A percentile compares a stretch with the other conserved stretches of the same genome.
Evolutionary conservation across 2,888 invertebrate species (phyloP).

Genomic region (Nephrotoma flavescens): DNA sequence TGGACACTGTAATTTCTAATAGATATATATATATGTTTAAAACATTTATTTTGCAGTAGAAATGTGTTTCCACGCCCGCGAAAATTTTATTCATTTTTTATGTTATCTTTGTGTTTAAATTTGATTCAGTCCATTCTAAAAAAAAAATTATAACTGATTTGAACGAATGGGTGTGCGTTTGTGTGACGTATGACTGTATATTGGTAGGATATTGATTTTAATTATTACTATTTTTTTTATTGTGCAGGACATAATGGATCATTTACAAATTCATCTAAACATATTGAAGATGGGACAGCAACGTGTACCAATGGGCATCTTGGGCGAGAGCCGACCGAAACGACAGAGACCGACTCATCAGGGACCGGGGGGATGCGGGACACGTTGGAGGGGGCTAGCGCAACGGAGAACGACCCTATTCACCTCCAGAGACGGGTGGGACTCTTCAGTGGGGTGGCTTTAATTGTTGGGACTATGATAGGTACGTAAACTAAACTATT

Average conservation of each 20-base stretch:
- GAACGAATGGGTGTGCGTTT: background rate
- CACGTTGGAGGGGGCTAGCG: slow-evolving; percentile 76
- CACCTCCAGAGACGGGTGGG: slow-evolving; percentile 99
- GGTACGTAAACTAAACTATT: slow-evolving; percentile 36
- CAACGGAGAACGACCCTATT: slow-evolving; percentile 93
- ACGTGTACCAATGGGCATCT: slow-evolving; percentile 32
- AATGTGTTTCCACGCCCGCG: background rate
- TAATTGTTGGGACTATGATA: slow-evolving; percentile 98
- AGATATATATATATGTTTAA: background rate
- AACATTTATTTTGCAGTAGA: background rate
- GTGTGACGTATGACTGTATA: background rate
- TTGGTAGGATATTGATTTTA: background rate
- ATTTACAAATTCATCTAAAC: slow-evolving; percentile 31
- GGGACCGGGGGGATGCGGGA: slow-evolving; percentile 36
- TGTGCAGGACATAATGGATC: slow-evolving; percentile 32
- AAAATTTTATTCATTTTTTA: background rate
- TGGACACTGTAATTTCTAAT: background rate
- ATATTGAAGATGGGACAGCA: slow-evolving; percentile 21
- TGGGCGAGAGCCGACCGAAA: slow-evolving; percentile 34
- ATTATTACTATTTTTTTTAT: background rate
- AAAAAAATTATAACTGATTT: background rate
- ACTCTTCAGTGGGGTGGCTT: slow-evolving; percentile 97
- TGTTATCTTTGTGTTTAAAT: background rate
- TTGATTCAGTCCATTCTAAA: background rate
- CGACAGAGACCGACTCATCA: slow-evolving; percentile 37